Evolutionary conservation across 2,888 invertebrate genomes (phyloP).

Genomic region (Tenthredo livida): DNA sequence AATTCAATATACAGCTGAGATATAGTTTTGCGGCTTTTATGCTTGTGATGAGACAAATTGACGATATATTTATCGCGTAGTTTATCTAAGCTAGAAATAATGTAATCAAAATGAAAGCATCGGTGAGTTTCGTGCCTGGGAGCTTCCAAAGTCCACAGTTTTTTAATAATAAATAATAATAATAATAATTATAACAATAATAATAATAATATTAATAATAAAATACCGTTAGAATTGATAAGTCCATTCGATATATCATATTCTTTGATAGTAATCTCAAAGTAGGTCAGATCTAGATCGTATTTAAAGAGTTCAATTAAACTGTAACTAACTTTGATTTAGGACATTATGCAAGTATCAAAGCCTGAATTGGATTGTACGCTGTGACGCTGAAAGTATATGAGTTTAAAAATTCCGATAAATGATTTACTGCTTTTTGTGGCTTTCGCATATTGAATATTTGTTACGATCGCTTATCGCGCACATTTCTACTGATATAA

Average conservation of each 20-base stretch:
- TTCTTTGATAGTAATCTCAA: slow-evolving; percentile 5
- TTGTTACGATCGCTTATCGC: slow-evolving; percentile 45
- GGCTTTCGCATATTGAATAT: slow-evolving; percentile 14
- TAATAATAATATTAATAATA: background rate
- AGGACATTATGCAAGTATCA: slow-evolving; percentile 24
- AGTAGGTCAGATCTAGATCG: background rate
- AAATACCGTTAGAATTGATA: background rate
- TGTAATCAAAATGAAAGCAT: slow-evolving; percentile 42
- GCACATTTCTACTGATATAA: slow-evolving; percentile 45
- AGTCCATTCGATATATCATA: slow-evolving; percentile 31
- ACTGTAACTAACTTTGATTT: background rate
- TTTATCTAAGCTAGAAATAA: slow-evolving; percentile 44
- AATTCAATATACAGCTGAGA: slow-evolving; percentile 14
- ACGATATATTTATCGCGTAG: slow-evolving; percentile 27
- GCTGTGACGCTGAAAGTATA: background rate
- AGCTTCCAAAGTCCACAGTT: slow-evolving; percentile 49
- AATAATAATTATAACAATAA: background rate
- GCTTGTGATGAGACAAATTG: slow-evolving; percentile 18
- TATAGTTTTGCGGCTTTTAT: slow-evolving; percentile 29
- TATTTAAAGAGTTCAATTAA: background rate
- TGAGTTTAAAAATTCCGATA: background rate
- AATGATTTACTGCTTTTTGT: slow-evolving; percentile 15
- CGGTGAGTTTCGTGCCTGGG: slow-evolving; percentile 33
- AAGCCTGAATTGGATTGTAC: slow-evolving; percentile 14
- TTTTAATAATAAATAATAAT: slow-evolving; percentile 14